Evolutionary conservation across 2,888 invertebrate species (phyloP), one percentile per base, ranked within the genome.

Genomic region (Achlya flavicornis): DNA sequence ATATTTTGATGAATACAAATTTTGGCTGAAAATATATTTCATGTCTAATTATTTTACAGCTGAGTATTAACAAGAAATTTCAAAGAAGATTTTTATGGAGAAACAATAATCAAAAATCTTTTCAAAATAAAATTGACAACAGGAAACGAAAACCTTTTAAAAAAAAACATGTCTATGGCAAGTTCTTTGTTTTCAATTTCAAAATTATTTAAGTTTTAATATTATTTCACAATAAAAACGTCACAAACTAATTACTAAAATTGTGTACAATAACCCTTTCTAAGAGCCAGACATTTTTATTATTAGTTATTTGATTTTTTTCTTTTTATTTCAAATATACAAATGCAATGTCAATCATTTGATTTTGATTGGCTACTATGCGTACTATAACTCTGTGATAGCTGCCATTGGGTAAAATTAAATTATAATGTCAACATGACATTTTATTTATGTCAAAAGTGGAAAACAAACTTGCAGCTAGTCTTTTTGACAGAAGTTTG

Each of bases 11-110:
- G 76, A 78, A 71, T 69, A 74, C 62, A 73, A 79, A 78, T 83
- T 83, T 71, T 78, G 71, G 63, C 65, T 74, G 57, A 79, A 79
- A 75, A 84, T 83, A 90, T 85, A 84, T 90, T 86, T 85, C 88
- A 91, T 91, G 83, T 85, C 89, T 87, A 82, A 71, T 77, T 83
- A 75, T 83, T 83, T 74, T 63, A 58, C 68, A 61, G 68, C 71
- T 63, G 66, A 75, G 62, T 61, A 73, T 64, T 66, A 78, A 85
- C 85, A 72, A 76, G 78, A 79, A 85, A 79, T 85, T 85, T 79
- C 64, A 71, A 61, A 67, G 67, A 63, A 66, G 69, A 65, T 76
- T 78, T 74, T 65, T 70, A 71, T 53, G 69, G 71, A 73, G 69
- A 77, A 76, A 78, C 74, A 76, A 77, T 65, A n/a, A 66, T 11